Percentiles rank a stretch among this genome's conserved stretches.
Evolutionary conservation across 2,888 invertebrate species (phyloP).

Genomic region (Xiphydria camelus): DNA sequence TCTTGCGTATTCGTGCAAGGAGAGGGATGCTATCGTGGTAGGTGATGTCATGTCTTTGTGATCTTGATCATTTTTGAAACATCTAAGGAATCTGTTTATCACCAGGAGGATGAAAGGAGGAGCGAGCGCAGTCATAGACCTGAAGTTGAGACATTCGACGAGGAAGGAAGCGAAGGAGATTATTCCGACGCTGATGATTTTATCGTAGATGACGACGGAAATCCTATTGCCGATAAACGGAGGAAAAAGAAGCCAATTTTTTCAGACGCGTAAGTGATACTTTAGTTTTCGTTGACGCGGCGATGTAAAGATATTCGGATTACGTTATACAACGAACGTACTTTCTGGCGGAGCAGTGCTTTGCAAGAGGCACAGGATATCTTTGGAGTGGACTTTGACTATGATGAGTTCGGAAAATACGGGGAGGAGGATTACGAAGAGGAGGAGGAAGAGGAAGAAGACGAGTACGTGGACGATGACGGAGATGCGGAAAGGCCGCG

Average conservation of each 20-base stretch:
- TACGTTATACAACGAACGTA: constrained; percentile 3
- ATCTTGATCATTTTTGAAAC: constrained; percentile 1
- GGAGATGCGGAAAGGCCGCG: constrained; percentile 63
- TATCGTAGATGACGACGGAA: constrained; percentile 94
- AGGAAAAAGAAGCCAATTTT: constrained; percentile 81
- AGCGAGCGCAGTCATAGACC: constrained; percentile 72
- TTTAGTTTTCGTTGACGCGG: not conserved
- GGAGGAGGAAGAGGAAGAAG: constrained; percentile 80
- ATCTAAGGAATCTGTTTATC: constrained; percentile 3
- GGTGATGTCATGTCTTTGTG: constrained; percentile 16
- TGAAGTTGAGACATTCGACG: constrained; percentile 69
- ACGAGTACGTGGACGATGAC: constrained; percentile 78
- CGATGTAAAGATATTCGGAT: not conserved
- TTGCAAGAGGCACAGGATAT: constrained; percentile 98
- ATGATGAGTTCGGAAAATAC: constrained; percentile 86
- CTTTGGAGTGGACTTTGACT: constrained; percentile 98
- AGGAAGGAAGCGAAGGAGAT: constrained; percentile 78
- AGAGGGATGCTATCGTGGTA: constrained; percentile 38
- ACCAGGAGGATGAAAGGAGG: constrained; percentile 76
- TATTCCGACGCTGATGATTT: constrained; percentile 93
- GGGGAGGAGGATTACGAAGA: constrained; percentile 86
- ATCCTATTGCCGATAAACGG: constrained; percentile 80
- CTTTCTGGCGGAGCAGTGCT: constrained; percentile 62
- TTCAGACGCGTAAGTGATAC: constrained; percentile 75
- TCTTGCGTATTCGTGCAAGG: constrained; percentile 30